Evolutionary conservation across 2,888 invertebrate species (phyloP), one percentile per base, ranked within the genome.

Genomic region (Luperina testacea): DNA sequence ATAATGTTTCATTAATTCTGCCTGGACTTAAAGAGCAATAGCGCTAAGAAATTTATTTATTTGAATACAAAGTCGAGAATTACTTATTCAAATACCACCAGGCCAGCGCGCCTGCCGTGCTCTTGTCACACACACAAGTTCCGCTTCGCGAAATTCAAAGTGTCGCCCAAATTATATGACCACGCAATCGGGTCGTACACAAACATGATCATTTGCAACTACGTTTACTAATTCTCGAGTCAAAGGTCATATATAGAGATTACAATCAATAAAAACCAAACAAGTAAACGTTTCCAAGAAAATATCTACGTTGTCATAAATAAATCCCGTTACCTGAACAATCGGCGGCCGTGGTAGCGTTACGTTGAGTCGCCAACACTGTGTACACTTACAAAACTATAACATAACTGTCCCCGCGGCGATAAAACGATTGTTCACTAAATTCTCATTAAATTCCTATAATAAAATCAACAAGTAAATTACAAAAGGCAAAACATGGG

Each of bases 291-390:
- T 89, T 89, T 86, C 78, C 70, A 90, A 78, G 86, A 90, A 91
- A 91, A 89, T 91, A 93, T 93, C 94, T 92, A 96, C 96, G 96
- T 96, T 93, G 95, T 94, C 96, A 95, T 94, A 95, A 94, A 94
- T 93, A 95, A 94, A 95, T 96, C 96, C 96, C 96, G 96, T 96
- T 96, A 96, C 96, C 96, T 96, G 94, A 92, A 91, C 91, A 92
- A 92, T 93, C 89, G 90, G 92, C 90, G 92, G 90, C 90, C 87
- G 90, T 90, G 89, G 88, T 87, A 90, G 90, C 89, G 91, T 85
- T 90, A 89, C 87, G 90, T 89, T 89, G 88, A 88, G 89, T 91
- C 89, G 90, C 88, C 84, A 88, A 85, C 88, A 88, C 90, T 85
- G 82, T 81, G 73, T 87, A 71, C 91, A 91, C 90, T 88, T 90